phyloP scores from a whole-genome alignment of 2,888 invertebrate species.

The Ectropis crepuscularia region DNA sequence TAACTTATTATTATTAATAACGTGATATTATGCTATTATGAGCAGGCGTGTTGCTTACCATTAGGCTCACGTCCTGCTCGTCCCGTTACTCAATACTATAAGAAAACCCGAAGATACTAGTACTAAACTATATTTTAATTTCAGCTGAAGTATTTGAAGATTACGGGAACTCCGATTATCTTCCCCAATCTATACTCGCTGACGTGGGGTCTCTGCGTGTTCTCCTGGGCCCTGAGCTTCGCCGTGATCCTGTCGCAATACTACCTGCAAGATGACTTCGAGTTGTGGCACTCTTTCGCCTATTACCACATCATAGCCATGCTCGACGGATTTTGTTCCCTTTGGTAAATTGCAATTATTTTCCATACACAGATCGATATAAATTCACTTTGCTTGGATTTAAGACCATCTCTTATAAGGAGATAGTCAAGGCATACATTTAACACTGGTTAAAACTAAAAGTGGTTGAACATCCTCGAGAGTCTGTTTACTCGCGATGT shows the following conservation, averaged over 20 bases:
- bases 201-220: slow-evolving; percentile 87
- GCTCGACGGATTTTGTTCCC: slow-evolving; percentile 88
- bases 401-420: too few relatives aligned
- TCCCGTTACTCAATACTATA: too few relatives aligned
- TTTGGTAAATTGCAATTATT: slow-evolving; percentile 80
- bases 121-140: slow-evolving; percentile 45
- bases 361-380: not conserved
- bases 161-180: slow-evolving; percentile 86
- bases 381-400: too few relatives aligned
- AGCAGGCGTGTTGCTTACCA: too few relatives aligned
- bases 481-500: too few relatives aligned
- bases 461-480: too few relatives aligned
- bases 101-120: too few relatives aligned
- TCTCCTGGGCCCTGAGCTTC: slow-evolving; percentile 88
- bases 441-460: too few relatives aligned
- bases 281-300: slow-evolving; percentile 89
- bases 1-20: too few relatives aligned
- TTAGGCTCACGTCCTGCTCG: too few relatives aligned
- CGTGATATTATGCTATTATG: too few relatives aligned
- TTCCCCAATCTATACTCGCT: slow-evolving; percentile 87
- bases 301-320: slow-evolving; percentile 90
- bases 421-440: too few relatives aligned
- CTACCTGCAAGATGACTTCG: slow-evolving; percentile 89
- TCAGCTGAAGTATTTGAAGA: slow-evolving; percentile 85
- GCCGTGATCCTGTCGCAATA: slow-evolving; percentile 88